These are phyloP conservation scores for Pagetopsis macropterus DNA, from an alignment of 2,797 vertebrate genomes.

Conservation along the genomic window DNA sequence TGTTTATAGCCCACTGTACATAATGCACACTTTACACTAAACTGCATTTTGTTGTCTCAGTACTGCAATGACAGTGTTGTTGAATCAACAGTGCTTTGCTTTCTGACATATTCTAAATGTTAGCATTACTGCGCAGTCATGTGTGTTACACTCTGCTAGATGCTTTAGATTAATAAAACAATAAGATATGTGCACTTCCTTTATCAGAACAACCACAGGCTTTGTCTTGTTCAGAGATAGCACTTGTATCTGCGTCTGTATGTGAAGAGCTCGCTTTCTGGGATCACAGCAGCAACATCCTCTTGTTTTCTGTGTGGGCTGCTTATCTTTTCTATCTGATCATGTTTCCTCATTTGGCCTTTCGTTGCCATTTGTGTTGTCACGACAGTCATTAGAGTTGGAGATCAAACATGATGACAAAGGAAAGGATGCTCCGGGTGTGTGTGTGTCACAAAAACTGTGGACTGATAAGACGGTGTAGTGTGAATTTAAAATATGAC, in stretches of 20 bases:
- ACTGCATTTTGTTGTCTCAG: not conserved
- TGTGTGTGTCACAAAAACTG: conserved; percentile 32
- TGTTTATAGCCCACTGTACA: too few species aligned
- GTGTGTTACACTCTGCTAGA: not conserved
- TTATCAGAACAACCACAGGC: conserved; percentile 36
- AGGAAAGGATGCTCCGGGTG: conserved; percentile 42
- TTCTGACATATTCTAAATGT: not conserved
- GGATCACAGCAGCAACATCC: conserved; percentile 38
- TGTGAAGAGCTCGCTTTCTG: conserved; percentile 36
- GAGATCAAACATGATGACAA: conserved; percentile 48
- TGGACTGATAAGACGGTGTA: conserved; percentile 22
- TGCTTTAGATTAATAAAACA: conserved; percentile 27
- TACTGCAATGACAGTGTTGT: not conserved
- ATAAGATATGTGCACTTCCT: conserved; percentile 23
- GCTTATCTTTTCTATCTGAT: conserved; percentile 66
- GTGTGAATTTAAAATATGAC: conserved; percentile 35
- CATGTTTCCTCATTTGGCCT: conserved; percentile 74
- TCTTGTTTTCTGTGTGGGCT: conserved; percentile 59
- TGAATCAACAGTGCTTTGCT: not conserved
- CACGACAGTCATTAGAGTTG: conserved; percentile 51
- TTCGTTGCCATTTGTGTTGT: conserved; percentile 67
- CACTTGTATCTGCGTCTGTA: conserved; percentile 6
- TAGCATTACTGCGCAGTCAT: not conserved
- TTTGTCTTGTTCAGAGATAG: conserved; percentile 29
- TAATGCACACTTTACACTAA: too few species aligned